These are phyloP conservation scores for Trichonephila clavata DNA, from an alignment of 1,140 invertebrate species.

Conservation along the genomic window DNA sequence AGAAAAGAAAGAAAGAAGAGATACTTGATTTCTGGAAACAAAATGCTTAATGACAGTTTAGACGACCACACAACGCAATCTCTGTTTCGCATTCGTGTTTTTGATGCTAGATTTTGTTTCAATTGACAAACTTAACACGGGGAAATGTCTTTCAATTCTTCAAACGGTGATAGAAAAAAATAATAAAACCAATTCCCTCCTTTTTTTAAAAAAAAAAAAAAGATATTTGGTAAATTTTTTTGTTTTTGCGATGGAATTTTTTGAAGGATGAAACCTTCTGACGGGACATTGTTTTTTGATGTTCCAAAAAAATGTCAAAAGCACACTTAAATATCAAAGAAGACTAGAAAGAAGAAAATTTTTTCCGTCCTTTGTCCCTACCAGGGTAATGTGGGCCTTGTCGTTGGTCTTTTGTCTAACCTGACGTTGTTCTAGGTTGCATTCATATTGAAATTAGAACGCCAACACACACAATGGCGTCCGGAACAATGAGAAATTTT, in stretches of 20 bases:
- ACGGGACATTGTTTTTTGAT: slow-evolving; percentile 14
- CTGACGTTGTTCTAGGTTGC: slow-evolving; percentile 13
- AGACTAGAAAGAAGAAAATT: neutral
- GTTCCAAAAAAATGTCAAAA: slow-evolving; percentile 26
- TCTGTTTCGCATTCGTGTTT: slow-evolving; percentile 49
- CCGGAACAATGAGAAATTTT: slow-evolving; percentile 61
- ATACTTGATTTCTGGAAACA: slow-evolving; percentile 66
- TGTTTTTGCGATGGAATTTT: neutral
- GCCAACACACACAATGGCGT: slow-evolving; percentile 9
- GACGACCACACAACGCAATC: slow-evolving; percentile 56
- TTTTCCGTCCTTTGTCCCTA: neutral
- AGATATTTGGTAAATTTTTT: neutral
- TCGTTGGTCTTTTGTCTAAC: slow-evolving; percentile 64
- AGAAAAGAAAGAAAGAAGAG: slow-evolving; percentile 20
- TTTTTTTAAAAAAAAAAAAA: neutral
- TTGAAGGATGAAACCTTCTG: neutral
- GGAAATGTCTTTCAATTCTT: slow-evolving; percentile 26
- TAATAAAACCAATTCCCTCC: neutral
- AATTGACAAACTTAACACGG: slow-evolving; percentile 45
- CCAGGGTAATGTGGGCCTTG: neutral
- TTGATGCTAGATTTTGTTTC: slow-evolving; percentile 37
- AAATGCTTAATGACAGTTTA: slow-evolving; percentile 68
- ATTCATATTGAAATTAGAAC: slow-evolving; percentile 74
- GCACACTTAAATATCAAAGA: slow-evolving; percentile 56
- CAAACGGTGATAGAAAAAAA: neutral